Evolutionary conservation across 2,888 invertebrate species (phyloP), one percentile per base, ranked within the genome.

Genomic region (Agonopterix heracliana): DNA sequence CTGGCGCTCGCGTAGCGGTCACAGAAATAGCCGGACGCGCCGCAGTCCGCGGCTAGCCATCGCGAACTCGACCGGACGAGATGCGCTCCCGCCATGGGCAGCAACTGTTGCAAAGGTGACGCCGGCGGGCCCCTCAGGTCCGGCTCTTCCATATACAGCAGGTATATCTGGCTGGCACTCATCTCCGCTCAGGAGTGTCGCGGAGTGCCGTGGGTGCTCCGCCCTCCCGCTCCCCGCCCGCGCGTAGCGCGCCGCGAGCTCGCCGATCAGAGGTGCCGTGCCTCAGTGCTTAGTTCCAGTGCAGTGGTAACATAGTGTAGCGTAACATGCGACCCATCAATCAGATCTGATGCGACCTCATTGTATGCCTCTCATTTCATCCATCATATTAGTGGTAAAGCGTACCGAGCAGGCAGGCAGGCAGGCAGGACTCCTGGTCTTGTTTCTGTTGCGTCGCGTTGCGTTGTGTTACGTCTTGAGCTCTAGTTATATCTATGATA

Each of bases 41-140:
- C 71, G 75, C 85, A 83, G 81, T 83, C 69, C 78, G 79, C 79
- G 78, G 61, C 66, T 62, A 66, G 71, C 71, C 68, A 65, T 71
- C 81, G 81, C 78, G 78, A 67, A 71, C 79, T 74, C 73, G 42
- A 71, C 68, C 72, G 74, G 72, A 63, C 47, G 47, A 41, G 12
- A 81, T 85, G 86, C 68, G 78, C 80, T 71, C 77, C 69, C 75
- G 73, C 65, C 59, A 90, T 90, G 90, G 90, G 90, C 71, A 90
- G 89, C 77, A 90, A 90, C 73, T 90, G 90, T 80, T 90, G 90
- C 78, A 90, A 90, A 71, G 89, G 89, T 71, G 89, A 89, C 71
- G 83, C 89, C 56, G 83, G 86, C 59, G 78, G 81, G 59, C 81
- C 85, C 49, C 64, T 83, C 66, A 77, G 82, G 64, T 41, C 41